Conservation (phyloP, 2,888 invertebrate genomes). For the Sinelater perroti region DNA sequence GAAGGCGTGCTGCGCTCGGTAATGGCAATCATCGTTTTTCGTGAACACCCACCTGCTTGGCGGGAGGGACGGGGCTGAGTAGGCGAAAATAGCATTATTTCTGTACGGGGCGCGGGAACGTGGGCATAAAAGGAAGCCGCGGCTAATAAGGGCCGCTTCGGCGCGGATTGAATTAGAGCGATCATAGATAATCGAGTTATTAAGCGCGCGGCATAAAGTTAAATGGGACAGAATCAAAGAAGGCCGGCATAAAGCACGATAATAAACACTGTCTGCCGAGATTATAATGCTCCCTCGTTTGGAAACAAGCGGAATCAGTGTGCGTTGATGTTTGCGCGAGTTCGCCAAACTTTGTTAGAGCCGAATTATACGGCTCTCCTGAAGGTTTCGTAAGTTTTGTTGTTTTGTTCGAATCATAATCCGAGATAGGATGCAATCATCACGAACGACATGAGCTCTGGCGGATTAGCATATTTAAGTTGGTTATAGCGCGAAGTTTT, state of each 20-base stretch:
- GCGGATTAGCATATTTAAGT: conserved; percentile 4
- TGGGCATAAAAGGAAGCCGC: conserved; percentile 24
- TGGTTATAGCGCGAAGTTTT: too few species aligned
- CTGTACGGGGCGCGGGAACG: conserved; percentile 19
- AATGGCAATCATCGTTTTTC: too few species aligned
- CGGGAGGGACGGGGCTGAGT: not conserved
- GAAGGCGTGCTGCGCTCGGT: not conserved
- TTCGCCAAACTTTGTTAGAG: conserved; percentile 50
- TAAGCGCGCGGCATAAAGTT: conserved; percentile 51
- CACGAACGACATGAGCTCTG: conserved; percentile 12
- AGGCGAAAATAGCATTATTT: conserved; percentile 17
- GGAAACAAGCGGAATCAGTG: conserved; percentile 47
- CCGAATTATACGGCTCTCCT: conserved; percentile 43
- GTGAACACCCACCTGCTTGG: not conserved
- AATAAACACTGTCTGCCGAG: conserved; percentile 49
- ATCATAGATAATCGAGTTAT: conserved; percentile 50
- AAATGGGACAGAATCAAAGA: conserved; percentile 51
- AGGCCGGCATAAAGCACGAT: conserved; percentile 47
- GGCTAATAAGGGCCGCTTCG: conserved; percentile 27
- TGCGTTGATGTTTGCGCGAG: conserved; percentile 48
- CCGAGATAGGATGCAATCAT: conserved; percentile 6
- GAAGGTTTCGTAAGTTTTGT: conserved; percentile 32
- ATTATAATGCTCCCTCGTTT: conserved; percentile 48
- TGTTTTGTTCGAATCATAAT: conserved; percentile 27
- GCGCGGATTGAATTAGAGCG: conserved; percentile 35